Evolutionary conservation across 1,140 invertebrate genomes (phyloP).

Genomic region (Drosophila navojoa): DNA sequence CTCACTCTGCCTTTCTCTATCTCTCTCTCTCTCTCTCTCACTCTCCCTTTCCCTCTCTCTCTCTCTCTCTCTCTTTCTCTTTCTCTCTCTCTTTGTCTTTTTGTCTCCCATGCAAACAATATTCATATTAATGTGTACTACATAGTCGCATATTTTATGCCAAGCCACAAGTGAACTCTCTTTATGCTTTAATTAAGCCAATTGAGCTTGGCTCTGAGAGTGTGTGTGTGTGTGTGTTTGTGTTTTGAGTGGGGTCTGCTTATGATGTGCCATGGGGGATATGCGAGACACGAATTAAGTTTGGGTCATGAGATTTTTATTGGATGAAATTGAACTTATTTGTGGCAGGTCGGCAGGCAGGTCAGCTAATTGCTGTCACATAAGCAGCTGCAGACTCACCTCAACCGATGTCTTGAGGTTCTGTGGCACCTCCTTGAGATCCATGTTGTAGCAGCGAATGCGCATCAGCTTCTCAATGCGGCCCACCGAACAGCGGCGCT

Average conservation of each 20-base stretch:
- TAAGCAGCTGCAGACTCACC: constrained; percentile 78
- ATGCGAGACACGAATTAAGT: constrained; percentile 50
- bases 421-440: constrained; percentile 85
- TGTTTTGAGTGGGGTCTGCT: constrained; percentile 1
- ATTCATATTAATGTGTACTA: constrained; percentile 28
- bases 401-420: constrained; percentile 85
- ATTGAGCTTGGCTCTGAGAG: constrained; percentile 47
- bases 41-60: no score
- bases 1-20: no score
- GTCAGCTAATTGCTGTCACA: constrained; percentile 1
- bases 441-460: constrained; percentile 85
- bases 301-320: constrained; percentile 56
- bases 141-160: constrained; percentile 27
- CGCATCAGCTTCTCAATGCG: constrained; percentile 85
- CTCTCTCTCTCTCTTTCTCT: no score
- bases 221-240: constrained; percentile 4
- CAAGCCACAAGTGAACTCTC: constrained; percentile 51
- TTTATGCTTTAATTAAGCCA: constrained; percentile 82
- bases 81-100: no score
- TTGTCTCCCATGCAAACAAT: constrained; percentile 2
- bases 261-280: constrained; percentile 15
- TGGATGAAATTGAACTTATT: constrained; percentile 49
- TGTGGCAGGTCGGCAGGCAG: not conserved
- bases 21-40: no score
- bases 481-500: constrained; percentile 84